Evolutionary conservation across 2,888 invertebrate genomes (phyloP).

Genomic region (Callimorpha dominula): DNA sequence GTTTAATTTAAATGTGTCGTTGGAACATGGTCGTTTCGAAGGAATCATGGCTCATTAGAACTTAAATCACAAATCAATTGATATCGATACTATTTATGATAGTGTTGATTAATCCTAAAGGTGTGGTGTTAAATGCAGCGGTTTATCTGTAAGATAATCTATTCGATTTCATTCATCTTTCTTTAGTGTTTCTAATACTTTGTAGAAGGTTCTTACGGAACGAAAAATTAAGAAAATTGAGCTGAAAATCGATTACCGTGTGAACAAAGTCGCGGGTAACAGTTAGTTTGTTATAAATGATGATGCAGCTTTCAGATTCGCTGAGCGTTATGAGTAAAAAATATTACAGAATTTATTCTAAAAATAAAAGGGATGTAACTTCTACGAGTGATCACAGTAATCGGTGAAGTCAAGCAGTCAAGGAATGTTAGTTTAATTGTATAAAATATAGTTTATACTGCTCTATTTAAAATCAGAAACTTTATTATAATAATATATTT

Average conservation of each 20-base stretch:
- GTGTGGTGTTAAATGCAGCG: conserved; percentile 39
- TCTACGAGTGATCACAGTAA: neutral
- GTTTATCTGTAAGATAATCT: neutral
- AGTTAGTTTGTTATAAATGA: no score
- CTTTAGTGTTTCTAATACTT: no score
- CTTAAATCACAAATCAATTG: conserved; percentile 67
- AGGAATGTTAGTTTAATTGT: neutral
- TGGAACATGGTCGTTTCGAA: conserved; percentile 63
- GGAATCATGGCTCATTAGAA: conserved; percentile 71
- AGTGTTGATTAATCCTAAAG: conserved; percentile 29
- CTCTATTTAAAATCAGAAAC: no score
- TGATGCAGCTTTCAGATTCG: no score
- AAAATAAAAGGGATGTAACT: neutral
- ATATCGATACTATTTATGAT: conserved; percentile 57
- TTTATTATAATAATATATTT: no score
- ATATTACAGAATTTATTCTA: no score
- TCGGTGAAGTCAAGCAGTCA: neutral
- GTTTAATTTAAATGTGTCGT: conserved; percentile 57
- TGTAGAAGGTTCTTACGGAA: no score
- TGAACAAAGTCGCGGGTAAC: no score
- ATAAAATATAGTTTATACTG: neutral
- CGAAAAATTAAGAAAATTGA: no score
- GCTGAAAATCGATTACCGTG: no score
- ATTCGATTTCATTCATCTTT: no score
- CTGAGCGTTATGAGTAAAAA: no score